Conservation (phyloP, 2,113 vertebrate genomes). For the human (Homo sapiens) region GRCh38 chr2:154045501-154046000, state of each 20-base stretch:
- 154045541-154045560: slow-evolving; percentile 27
- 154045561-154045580: slow-evolving; percentile 21
- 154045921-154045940: neutral
- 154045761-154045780: neutral
- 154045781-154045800: neutral
- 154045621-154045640: neutral
- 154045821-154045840: neutral
- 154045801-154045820: neutral
- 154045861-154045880: neutral
- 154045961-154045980: neutral
- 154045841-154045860: neutral
- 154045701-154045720: neutral
- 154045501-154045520: neutral
- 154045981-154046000: neutral
- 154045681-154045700: neutral
- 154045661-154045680: slow-evolving; percentile 12
- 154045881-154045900: neutral
- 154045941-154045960: neutral
- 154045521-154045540: neutral
- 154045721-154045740: neutral
- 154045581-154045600: neutral
- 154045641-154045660: neutral
- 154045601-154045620: neutral
- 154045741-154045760: neutral
- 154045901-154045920: neutral